phyloP scores from a whole-genome alignment of 2,113 vertebrate species.

The Hemichromis elongatus region DNA sequence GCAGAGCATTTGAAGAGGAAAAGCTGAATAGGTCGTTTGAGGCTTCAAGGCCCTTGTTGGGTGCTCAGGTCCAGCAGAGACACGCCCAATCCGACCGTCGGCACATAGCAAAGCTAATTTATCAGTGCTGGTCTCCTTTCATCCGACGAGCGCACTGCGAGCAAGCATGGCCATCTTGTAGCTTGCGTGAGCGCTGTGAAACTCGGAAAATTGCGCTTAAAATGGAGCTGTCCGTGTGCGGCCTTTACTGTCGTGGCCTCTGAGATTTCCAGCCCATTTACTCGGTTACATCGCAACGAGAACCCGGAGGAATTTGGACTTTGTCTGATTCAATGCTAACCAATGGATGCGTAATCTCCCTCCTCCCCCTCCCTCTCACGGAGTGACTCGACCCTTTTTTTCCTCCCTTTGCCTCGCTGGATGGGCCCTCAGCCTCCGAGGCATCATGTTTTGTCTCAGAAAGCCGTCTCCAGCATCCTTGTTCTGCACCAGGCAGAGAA shows the following conservation, averaged over 20 bases:
- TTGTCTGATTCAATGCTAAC: conserved; percentile 70
- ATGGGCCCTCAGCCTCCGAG: conserved; percentile 74
- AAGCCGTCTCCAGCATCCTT: conserved; percentile 68
- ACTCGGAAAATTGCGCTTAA: conserved; percentile 34
- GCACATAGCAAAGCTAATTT: conserved; percentile 51
- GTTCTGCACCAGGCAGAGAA: conserved; percentile 54
- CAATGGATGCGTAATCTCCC: conserved; percentile 70
- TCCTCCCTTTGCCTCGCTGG: conserved; percentile 46
- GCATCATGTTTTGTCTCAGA: conserved; percentile 77
- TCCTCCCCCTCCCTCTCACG: conserved; percentile 36
- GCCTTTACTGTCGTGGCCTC: conserved; percentile 36
- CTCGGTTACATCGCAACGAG: conserved; percentile 62
- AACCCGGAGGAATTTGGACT: conserved; percentile 72
- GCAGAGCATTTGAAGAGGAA: conserved; percentile 26
- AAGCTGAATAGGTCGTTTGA: conserved; percentile 34
- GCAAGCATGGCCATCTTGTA: conserved; percentile 47
- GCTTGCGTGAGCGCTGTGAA: neutral
- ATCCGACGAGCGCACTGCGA: conserved; percentile 13
- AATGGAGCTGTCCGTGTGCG: conserved; percentile 48
- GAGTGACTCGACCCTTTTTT: conserved; percentile 78
- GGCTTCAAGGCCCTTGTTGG: conserved; percentile 49
- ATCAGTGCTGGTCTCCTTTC: conserved; percentile 26
- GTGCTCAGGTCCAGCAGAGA: conserved; percentile 60
- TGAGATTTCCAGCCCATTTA: conserved; percentile 64
- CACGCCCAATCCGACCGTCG: conserved; percentile 72